Evolutionary conservation across 2,797 vertebrate species (phyloP), one percentile per base, ranked within the genome.

Genomic region (Bradypus variegatus): DNA sequence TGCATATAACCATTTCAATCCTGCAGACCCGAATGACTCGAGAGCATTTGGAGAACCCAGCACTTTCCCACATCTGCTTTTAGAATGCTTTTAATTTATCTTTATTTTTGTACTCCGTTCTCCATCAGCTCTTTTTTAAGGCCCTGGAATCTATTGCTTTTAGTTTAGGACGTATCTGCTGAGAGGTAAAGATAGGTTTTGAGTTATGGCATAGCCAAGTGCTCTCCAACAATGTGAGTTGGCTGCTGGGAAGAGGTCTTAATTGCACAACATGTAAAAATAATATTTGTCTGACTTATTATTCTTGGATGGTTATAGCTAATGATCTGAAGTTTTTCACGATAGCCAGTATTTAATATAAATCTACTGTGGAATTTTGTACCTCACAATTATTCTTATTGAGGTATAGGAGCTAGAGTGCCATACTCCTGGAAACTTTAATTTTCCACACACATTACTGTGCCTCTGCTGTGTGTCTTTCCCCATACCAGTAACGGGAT

Each of bases 271-370:
- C 83, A 91, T 55, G 69, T 85, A 95, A 91, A 89, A 95, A 88
- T 96, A 96, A 95, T 95, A 88, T 96, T 96, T 96, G 91, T 96
- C 95, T 95, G 92, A 64, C 94, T 62, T 96, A 82, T 96, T 97
- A 86, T 97, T 97, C 95, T 97, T 97, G 95, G 96, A 96, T 79
- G 13, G 58, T 69, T 27, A 2, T 14, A 94, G 73, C 16, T 31
- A 91, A 93, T 95, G 80, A 85, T 92, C 95, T 92, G 80, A 41
- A 81, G 94, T 70, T 77, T 90, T 95, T 93, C 3, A 2, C 84
- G 93, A 81, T 60, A 85, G 36, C 79, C 19, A 1, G 6, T 53
- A 75, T 95, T 92, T 80, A 95, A 87, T 94, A 78, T 91, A 94
- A 94, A 93, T 94, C 64, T 85, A 81, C 91, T 67, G n/a, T 94